Evolutionary conservation across 1,140 invertebrate genomes (phyloP).

Genomic region (Aphidius gifuensis): DNA sequence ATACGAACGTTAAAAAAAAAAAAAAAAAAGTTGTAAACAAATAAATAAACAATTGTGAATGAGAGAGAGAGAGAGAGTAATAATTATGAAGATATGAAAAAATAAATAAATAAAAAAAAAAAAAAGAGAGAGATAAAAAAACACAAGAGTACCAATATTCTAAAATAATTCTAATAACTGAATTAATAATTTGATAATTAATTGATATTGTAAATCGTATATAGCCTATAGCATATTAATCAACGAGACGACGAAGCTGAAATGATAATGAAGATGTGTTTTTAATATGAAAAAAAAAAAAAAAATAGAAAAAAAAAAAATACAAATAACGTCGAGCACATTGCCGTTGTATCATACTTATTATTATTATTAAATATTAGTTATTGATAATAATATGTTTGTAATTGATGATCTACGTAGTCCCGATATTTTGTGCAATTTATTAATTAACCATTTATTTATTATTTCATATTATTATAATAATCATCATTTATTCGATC

Average conservation of each 20-base stretch:
- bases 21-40: slow-evolving; percentile 22
- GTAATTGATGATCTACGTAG: slow-evolving; percentile 21
- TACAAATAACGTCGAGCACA: slow-evolving; percentile 20
- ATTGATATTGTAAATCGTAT: slow-evolving; percentile 54
- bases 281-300: slow-evolving; percentile 35
- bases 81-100: slow-evolving; percentile 18
- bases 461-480: background rate
- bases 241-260: slow-evolving; percentile 38
- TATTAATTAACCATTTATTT: slow-evolving; percentile 2
- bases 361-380: slow-evolving; percentile 26
- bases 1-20: slow-evolving; percentile 21
- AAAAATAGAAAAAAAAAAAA: slow-evolving; percentile 6
- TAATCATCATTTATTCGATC: slow-evolving; percentile 1
- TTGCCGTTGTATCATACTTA: slow-evolving; percentile 32
- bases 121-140: slow-evolving; percentile 26
- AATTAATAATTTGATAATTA: slow-evolving; percentile 57
- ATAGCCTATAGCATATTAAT: slow-evolving; percentile 50
- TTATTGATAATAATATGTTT: slow-evolving; percentile 28
- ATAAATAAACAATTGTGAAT: slow-evolving; percentile 20
- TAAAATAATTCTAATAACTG: slow-evolving; percentile 57
- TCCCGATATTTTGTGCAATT: slow-evolving; percentile 22
- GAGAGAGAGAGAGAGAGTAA: slow-evolving; percentile 25
- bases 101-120: slow-evolving; percentile 11
- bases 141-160: slow-evolving; percentile 55
- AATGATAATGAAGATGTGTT: slow-evolving; percentile 36